Percentiles rank a stretch among this genome's conserved stretches.
phyloP scores from a whole-genome alignment of 1,140 invertebrate genomes.

The Acyrthosiphon pisum region DNA sequence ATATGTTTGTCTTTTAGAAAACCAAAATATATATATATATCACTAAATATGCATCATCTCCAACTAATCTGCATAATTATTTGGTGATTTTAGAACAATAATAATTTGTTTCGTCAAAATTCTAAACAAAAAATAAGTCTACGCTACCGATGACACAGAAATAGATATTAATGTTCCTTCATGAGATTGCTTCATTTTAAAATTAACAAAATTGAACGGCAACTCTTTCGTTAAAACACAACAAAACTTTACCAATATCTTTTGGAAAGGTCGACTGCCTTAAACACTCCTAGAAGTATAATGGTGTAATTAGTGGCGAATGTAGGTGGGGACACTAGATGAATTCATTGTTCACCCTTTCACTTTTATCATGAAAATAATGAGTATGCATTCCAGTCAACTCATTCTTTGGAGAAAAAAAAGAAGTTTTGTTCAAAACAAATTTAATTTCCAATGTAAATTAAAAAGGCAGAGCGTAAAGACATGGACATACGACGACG shows the following conservation, averaged over 20 bases:
- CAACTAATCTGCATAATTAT: neutral
- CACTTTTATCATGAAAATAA: neutral
- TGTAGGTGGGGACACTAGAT: neutral
- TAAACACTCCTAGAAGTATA: neutral
- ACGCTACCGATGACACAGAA: neutral
- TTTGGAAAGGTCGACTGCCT: neutral
- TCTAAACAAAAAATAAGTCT: neutral
- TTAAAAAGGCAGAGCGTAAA: constrained; percentile 18
- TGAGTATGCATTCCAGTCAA: neutral
- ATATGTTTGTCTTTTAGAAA: no score
- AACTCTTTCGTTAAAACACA: neutral
- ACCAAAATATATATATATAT: no score
- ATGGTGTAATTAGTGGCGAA: neutral
- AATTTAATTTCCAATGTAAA: constrained; percentile 28
- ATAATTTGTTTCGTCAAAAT: neutral
- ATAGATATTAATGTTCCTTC: neutral
- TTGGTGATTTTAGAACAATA: neutral
- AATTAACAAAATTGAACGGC: neutral
- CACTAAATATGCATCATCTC: no score
- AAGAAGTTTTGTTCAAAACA: constrained; percentile 7
- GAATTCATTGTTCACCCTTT: constrained; percentile 6
- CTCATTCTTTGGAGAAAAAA: neutral
- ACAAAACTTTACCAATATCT: neutral
- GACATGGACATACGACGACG: neutral
- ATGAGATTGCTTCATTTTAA: neutral